Percentiles rank a stretch among this genome's conserved stretches.
Conservation (phyloP, 2,888 invertebrate genomes). For the Macrophya annulata region DNA sequence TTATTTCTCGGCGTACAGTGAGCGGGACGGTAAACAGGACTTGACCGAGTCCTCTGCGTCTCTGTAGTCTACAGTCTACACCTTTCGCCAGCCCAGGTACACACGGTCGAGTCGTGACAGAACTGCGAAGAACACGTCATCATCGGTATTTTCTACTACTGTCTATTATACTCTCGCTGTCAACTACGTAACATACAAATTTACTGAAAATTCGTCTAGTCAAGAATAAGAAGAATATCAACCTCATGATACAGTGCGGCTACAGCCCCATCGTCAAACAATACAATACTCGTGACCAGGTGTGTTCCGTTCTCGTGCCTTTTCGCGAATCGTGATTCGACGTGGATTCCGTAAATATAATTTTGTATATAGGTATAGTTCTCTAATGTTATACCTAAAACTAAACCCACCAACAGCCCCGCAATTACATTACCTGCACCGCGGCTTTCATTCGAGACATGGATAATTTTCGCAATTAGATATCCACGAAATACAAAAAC, state of each 20-base stretch:
- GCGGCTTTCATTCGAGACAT: neutral
- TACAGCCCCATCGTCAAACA: neutral
- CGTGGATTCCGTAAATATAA: conserved; percentile 4
- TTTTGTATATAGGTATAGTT: neutral
- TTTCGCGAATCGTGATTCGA: conserved; percentile 12
- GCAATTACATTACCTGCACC: neutral
- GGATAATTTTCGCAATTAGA: neutral
- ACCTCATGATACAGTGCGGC: conserved; percentile 23
- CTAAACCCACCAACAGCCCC: neutral
- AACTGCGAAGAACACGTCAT: conserved; percentile 49
- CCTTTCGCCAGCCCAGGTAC: conserved; percentile 47
- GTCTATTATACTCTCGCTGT: neutral
- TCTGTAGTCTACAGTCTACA: conserved; percentile 42
- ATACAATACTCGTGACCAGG: conserved; percentile 13
- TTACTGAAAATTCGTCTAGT: conserved; percentile 14
- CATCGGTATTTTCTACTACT: neutral
- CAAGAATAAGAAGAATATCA: neutral
- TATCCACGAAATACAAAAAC: neutral
- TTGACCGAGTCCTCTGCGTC: conserved; percentile 49
- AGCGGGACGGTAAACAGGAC: conserved; percentile 52
- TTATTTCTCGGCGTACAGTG: conserved; percentile 42
- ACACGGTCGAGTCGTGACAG: conserved; percentile 42
- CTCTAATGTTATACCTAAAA: neutral
- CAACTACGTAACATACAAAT: neutral
- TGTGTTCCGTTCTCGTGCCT: conserved; percentile 21